Conservation (phyloP, 2,888 invertebrate genomes). For the Dascillus cervinus region DNA sequence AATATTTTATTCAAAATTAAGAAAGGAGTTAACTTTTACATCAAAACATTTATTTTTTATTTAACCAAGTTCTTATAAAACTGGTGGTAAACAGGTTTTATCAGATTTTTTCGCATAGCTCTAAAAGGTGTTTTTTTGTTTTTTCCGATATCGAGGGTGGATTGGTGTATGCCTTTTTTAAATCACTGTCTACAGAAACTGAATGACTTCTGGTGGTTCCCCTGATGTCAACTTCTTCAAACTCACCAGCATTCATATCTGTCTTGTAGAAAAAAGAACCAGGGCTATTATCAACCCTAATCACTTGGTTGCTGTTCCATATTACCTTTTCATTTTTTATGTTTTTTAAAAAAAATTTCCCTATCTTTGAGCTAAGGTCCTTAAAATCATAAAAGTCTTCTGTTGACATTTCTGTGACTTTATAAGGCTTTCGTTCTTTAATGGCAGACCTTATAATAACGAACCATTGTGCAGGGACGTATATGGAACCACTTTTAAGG, state of each 20-base stretch:
- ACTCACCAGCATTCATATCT: constrained; percentile 4
- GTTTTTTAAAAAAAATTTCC: constrained; percentile 5
- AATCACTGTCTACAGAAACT: background rate
- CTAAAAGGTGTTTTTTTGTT: constrained; percentile 4
- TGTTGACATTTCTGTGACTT: constrained; percentile 4
- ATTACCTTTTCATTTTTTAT: constrained; percentile 7
- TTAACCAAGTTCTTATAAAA: constrained; percentile 2
- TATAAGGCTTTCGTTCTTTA: constrained; percentile 6
- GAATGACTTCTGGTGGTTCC: background rate
- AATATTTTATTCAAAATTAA: no score
- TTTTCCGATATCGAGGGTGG: constrained; percentile 1
- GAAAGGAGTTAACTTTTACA: no score
- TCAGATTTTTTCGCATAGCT: constrained; percentile 7
- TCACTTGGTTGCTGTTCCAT: constrained; percentile 6
- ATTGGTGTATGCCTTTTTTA: constrained; percentile 1
- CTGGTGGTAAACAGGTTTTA: constrained; percentile 6
- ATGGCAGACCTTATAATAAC: constrained; percentile 5
- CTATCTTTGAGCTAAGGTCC: constrained; percentile 1
- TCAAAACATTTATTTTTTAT: no score
- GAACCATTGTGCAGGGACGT: constrained; percentile 4
- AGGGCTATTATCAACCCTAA: constrained; percentile 8
- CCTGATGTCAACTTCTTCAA: constrained; percentile 1
- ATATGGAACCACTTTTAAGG: constrained; percentile 5
- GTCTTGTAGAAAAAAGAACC: constrained; percentile 10
- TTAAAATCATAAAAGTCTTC: constrained; percentile 6